Evolutionary conservation across 2,113 vertebrate species (phyloP), one percentile per base, ranked within the genome.

Genomic region (Brienomyrus brachyistius): DNA sequence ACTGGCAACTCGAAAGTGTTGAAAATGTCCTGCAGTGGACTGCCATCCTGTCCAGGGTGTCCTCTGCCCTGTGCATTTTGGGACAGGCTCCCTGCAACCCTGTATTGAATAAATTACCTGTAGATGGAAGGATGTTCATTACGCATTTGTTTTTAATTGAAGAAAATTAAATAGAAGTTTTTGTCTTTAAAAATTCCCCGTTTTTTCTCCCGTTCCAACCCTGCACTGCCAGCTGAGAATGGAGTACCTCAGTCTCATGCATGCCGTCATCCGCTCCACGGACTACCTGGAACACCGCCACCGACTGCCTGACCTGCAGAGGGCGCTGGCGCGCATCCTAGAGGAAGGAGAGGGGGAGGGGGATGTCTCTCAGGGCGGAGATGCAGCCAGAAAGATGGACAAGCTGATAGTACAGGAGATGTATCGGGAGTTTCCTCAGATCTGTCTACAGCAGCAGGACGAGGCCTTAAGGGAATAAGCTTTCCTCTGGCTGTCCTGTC

Each of bases 211-310:
- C 17, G 17, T 40, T 21, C 59, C 35, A 80, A 70, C 52, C 19
- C 17, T 11, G 74, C 35, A 19, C 35, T 91, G 90, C 74, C 94
- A 99, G 98, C 94, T 99, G 92, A 95, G 98, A 90, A 98, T 98
- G 98, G 98, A 99, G 94, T 99, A 99, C 92, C 96, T 99, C 1
- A 99, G 98, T 80, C 96, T 99, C 94, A 99, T 99, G 98, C 97
- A 97, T 47, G 97, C 97, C 8, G 97, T 99, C 92, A 96, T 99
- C 88, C 96, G 97, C 94, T 97, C 98, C 89, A 99, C 98, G 0
- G 96, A 97, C 91, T 99, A 99, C 93, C 94, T 98, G 70, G 97
- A 98, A 93, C 98, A 99, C 93, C 96, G 94, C 92, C 98, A 99
- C 94, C 97, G 98, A 40, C 94, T 98, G 0, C 21, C 95, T 0